Base-by-base conservation (phyloP, 2,113 vertebrate genomes). In the Corydoras maculifer region DNA sequence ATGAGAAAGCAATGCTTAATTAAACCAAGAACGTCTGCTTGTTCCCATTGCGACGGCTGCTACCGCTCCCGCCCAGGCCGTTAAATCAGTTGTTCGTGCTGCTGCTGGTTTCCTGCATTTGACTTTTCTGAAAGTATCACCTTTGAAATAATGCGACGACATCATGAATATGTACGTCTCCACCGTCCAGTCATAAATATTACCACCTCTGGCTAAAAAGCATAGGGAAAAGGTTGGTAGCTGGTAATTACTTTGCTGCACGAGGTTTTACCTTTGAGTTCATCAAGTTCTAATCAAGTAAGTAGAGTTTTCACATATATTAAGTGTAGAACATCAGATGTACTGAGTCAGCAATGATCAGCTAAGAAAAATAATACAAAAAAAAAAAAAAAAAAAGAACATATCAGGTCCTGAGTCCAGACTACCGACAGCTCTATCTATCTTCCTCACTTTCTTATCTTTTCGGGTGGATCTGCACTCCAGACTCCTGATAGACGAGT, bases 391-490 rank as follows among this genome's bases (percentile, higher is more conserved):
- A n/a, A n/a, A n/a, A 25, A 25, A 25, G 18, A 1, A 25, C 18
- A 25, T 25, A 25, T 25, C 11, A 51, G 7, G 1, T 55, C 32
- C 18, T 31, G 18, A 12, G 8, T 43, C 8, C 55, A n/a, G 29
- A 25, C 63, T 29, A 54, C 64, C 62, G 43, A 58, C 64, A 63
- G 59, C 51, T 25, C 10, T 65, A 55, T 67, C 78, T 86, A 76
- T 79, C 83, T 68, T 80, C 68, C 68, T 58, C 75, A 30, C 78
- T 70, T 65, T 57, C 84, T 87, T 89, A 87, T 89, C 86, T 86
- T 77, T 76, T 11, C 54, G 50, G 69, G 12, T 58, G 13, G 53
- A 72, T 15, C 54, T 30, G 53, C 62, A 0, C 51, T 64, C 73
- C 51, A 32, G 32, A 31, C 30, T 31, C 83, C 79, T 79, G 81